Evolutionary conservation across 2,888 invertebrate species (phyloP), one percentile per base, ranked within the genome.

Genomic region (Miltochrista miniata): DNA sequence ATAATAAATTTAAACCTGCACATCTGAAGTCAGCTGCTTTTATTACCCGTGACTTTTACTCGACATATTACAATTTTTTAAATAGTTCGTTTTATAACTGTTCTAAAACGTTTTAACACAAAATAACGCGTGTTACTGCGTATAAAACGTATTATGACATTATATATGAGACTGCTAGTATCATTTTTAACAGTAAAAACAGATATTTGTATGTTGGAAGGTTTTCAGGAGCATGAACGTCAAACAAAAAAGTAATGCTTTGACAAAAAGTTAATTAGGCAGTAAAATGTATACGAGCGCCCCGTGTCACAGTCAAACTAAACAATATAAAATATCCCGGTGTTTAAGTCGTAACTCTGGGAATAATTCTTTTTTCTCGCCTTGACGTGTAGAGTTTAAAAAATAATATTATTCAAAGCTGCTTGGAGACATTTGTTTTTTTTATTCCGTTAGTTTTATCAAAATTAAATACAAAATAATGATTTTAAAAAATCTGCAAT

Each of bases 251-350:
- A 68, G 70, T 76, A 69, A 72, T 67, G 78, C 90, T 90, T 90
- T 90, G 90, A 89, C 90, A 90, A 89, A 90, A 90, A 89, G 77
- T 88, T 88, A 80, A 88, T 82, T 74, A 75, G 74, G 70, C 62
- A 72, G 74, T 87, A 85, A 88, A 81, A 70, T 61, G 61, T 64
- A 76, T 83, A 87, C 83, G 86, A 83, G 76, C 83, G 76, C 83
- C 64, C 49, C 74, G 64, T 89, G 90, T 89, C 90, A 87, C 88
- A 87, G 78, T 66, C 53, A 72, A 76, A 69, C 72, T 75, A 80
- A 85, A 87, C 83, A 85, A 81, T 77, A 82, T 82, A 81, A 85
- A 83, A 79, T 58, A 56, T 47, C 33, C 59, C 62, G 62, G 64
- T 67, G 63, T 39, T 64, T 59, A 52, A 70, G 74, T 79, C 76